phyloP scores from a whole-genome alignment of 2,888 invertebrate genomes.

The Nowickia ferox region DNA sequence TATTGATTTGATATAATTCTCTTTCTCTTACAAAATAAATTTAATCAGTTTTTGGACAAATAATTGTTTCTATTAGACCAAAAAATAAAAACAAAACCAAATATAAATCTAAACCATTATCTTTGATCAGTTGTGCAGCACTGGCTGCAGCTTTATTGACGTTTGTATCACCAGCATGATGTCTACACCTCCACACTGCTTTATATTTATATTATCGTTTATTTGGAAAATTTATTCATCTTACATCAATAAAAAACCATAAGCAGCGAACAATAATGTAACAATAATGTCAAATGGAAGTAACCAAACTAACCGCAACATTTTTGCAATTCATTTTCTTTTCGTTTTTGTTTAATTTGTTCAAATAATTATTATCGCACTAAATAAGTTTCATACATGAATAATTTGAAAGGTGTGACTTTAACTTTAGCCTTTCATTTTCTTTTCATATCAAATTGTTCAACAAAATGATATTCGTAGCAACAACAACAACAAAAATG shows the following conservation, averaged over 20 bases:
- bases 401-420: slow-evolving; percentile 51
- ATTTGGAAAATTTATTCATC: slow-evolving; percentile 23
- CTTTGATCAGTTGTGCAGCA: slow-evolving; percentile 17
- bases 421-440: slow-evolving; percentile 18
- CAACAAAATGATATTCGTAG: background rate
- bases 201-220: slow-evolving; percentile 15
- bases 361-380: background rate
- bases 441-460: background rate
- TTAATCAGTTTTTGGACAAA: slow-evolving; percentile 19
- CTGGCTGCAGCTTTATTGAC: slow-evolving; percentile 2
- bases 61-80: background rate
- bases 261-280: background rate
- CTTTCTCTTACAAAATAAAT: background rate
- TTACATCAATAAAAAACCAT: background rate
- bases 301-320: slow-evolving; percentile 4
- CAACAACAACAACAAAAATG: background rate
- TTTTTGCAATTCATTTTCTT: slow-evolving; percentile 15
- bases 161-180: slow-evolving; percentile 45
- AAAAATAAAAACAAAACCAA: slow-evolving; percentile 4
- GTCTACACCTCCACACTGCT: slow-evolving; percentile 60
- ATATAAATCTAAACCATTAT: slow-evolving; percentile 17
- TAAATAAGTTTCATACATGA: background rate
- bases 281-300: slow-evolving; percentile 21
- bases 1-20: background rate
- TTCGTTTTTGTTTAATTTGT: background rate